Base-by-base conservation (phyloP, 2,797 vertebrate genomes). In the Sphaeramia orbicularis region DNA sequence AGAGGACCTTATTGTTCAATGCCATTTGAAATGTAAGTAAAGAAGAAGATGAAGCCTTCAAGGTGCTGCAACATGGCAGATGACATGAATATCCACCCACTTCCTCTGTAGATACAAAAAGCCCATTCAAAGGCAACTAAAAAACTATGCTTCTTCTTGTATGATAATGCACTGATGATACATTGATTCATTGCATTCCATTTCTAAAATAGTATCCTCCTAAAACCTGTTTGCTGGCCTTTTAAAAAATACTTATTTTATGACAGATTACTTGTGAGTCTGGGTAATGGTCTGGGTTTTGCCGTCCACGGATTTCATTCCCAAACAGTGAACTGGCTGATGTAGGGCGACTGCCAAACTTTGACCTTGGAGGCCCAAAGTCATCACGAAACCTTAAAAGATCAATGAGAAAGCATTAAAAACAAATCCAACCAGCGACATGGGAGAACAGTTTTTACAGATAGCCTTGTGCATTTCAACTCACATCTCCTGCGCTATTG, bases 401-500 rank as follows among this genome's bases (percentile, higher is more conserved):
- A 84, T 24, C 10, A 64, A 67, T 27, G 66, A 10, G 43, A 60
- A 58, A 13, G 38, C 24, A 18, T 9, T 7, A 12, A 60, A 35
- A 27, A 40, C 27, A 18, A 3, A 53, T 50, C 44, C 9, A 27
- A 10, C 14, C n/a, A 37, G 18, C 6, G n/a, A 32, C 7, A 32
- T 3, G 1, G 24, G 47, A 15, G 4, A 19, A 3, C 0, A 42
- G 19, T 48, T 2, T 30, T 4, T 21, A 2, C 1, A 67, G 0
- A 45, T 0, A 1, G 57, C 0, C 1, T 43, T 5, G 0, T 13
- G 21, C 1, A 50, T 48, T 0, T 56, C 56, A 45, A 80, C 92
- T 90, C 64, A 94, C 94, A 85, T 89, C 11, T 67, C 65, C 9
- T 83, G 88, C 11, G 87, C 78, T 3, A 62, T 65, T 43, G 79